Conservation (phyloP, 2,113 vertebrate genomes). For the Candoia aspera region DNA sequence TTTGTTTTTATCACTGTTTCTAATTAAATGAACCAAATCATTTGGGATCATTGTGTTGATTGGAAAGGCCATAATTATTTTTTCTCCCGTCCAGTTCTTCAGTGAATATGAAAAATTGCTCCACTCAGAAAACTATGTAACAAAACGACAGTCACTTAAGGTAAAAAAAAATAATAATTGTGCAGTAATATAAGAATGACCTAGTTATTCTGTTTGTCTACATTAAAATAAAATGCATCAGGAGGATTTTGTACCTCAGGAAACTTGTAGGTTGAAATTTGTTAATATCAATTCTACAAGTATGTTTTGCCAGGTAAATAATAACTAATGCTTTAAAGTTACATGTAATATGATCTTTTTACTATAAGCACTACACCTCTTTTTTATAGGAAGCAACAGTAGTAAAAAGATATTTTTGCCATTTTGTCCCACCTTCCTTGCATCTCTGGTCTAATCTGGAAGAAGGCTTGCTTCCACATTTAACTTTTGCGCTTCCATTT, state of each 20-base stretch:
- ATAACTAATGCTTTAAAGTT: not conserved
- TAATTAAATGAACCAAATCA: not conserved
- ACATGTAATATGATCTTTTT: not conserved
- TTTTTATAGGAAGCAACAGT: not conserved
- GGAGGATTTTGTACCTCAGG: not conserved
- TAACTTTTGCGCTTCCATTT: not conserved
- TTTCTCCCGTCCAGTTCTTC: slow-evolving; percentile 78
- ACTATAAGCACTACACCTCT: not conserved
- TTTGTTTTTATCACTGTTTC: slow-evolving; percentile 17
- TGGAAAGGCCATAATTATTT: slow-evolving; percentile 29
- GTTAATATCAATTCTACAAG: not conserved
- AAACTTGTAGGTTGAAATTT: not conserved
- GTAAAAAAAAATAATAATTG: slow-evolving; percentile 56
- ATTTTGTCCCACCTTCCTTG: not conserved
- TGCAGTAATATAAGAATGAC: not conserved
- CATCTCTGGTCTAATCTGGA: not conserved
- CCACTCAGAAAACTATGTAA: slow-evolving; percentile 89
- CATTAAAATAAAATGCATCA: not conserved
- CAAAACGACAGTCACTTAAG: slow-evolving; percentile 87
- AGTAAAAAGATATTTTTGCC: not conserved
- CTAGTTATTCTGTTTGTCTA: not conserved
- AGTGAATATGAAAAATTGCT: slow-evolving; percentile 88
- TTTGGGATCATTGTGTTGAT: slow-evolving; percentile 2
- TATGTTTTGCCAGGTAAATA: not conserved
- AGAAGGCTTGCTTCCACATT: not conserved